Percentiles rank a stretch among this genome's conserved stretches.
Evolutionary conservation across 2,797 vertebrate genomes (phyloP).

Genomic region (Calcarius lapponicus): DNA sequence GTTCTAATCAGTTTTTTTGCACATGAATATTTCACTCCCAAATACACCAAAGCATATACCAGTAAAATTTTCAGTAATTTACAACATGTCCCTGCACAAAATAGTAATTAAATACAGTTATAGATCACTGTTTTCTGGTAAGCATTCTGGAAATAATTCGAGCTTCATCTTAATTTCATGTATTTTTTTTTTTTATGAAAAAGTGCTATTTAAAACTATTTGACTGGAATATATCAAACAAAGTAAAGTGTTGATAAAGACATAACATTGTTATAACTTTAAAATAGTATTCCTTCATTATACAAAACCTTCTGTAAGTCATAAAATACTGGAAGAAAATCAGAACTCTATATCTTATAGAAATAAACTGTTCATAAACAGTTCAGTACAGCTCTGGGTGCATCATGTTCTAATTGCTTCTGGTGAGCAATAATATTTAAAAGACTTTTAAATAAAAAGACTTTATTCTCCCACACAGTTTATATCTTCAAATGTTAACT

Average conservation of each 20-base stretch:
- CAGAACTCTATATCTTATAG: background rate
- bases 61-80: background rate
- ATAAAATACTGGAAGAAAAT: conserved; percentile 14
- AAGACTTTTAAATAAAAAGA: conserved; percentile 1
- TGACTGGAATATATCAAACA: background rate
- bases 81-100: background rate
- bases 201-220: background rate
- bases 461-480: conserved; percentile 25
- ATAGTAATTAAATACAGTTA: background rate
- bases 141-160: background rate
- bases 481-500: conserved; percentile 29
- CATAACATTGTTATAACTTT: background rate
- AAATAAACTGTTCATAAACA: conserved; percentile 6
- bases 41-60: background rate
- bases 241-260: background rate
- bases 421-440: conserved; percentile 28
- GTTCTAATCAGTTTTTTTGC: background rate
- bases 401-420: conserved; percentile 11
- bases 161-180: background rate
- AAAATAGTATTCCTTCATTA: background rate
- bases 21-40: background rate
- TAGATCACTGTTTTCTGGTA: background rate
- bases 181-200: too few species aligned
- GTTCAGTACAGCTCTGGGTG: background rate
- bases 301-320: background rate